These are phyloP conservation scores for Lingula anatina DNA, from an alignment of 2,888 invertebrate species.

Conservation along the genomic window DNA sequence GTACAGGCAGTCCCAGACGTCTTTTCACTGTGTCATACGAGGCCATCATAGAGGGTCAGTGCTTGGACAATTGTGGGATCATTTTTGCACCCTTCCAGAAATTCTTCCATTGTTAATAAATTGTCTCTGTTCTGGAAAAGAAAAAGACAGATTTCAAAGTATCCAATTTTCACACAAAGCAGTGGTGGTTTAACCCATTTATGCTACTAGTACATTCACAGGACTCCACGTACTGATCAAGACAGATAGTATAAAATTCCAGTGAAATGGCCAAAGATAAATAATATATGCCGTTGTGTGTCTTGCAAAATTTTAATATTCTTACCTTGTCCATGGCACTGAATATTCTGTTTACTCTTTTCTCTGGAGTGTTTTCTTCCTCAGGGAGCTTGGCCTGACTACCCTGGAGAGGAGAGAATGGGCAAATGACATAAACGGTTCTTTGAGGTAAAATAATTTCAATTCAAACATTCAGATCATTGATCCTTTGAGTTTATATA, in stretches of 20 bases:
- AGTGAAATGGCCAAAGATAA: no score
- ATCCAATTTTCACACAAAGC: no score
- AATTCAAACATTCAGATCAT: no score
- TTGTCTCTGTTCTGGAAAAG: constrained; percentile 79
- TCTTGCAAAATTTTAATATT: not conserved
- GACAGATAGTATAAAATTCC: no score
- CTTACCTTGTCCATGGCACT: constrained; percentile 88
- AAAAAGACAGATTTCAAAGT: no score
- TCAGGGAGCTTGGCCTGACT: constrained; percentile 49
- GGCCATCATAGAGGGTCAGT: constrained; percentile 58
- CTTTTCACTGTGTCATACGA: no score
- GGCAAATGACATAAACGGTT: no score
- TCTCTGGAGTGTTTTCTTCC: constrained; percentile 60
- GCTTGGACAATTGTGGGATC: constrained; percentile 98
- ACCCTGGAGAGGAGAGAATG: constrained; percentile 25
- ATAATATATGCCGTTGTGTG: not conserved
- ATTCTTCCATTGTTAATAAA: constrained; percentile 89
- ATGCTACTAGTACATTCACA: not conserved
- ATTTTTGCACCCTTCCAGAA: constrained; percentile 95
- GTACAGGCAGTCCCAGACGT: no score
- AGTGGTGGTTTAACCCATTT: not conserved
- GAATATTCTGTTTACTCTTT: constrained; percentile 96
- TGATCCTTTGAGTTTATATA: no score
- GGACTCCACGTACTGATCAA: not conserved
- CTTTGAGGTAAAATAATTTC: not conserved